Conservation (phyloP, 2,888 invertebrate species). For the Rhorus exstirpatorius region DNA sequence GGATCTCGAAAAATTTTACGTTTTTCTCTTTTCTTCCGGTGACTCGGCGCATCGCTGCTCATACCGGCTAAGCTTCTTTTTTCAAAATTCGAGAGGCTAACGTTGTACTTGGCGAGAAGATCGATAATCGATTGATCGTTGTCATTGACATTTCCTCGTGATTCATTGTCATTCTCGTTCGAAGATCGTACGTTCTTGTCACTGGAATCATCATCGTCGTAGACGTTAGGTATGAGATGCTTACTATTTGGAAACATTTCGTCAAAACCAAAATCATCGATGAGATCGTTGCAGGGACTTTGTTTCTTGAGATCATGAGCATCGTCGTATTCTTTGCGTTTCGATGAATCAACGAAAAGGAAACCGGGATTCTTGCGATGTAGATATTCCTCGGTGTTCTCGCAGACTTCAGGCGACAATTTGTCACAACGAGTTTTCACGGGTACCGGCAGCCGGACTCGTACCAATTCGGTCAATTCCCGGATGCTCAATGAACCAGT, state of each 20-base stretch:
- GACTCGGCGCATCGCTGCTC: background rate
- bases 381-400: conserved; percentile 74
- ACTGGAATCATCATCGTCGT: conserved; percentile 73
- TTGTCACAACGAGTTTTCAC: background rate
- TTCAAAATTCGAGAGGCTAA: conserved; percentile 64
- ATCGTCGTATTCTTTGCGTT: conserved; percentile 72
- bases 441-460: conserved; percentile 64
- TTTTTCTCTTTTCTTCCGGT: conserved; percentile 9
- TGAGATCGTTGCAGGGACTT: conserved; percentile 18
- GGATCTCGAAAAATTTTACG: conserved; percentile 28
- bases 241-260: conserved; percentile 76
- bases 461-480: conserved; percentile 73
- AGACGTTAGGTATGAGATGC: conserved; percentile 66
- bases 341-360: conserved; percentile 74
- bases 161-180: conserved; percentile 51
- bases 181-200: conserved; percentile 58
- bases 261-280: conserved; percentile 78
- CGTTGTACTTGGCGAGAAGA: conserved; percentile 54
- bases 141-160: background rate
- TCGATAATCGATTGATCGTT: conserved; percentile 30
- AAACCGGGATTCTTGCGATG: conserved; percentile 75
- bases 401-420: conserved; percentile 69
- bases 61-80: conserved; percentile 26
- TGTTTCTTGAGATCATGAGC: conserved; percentile 20
- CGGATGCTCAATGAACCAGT: conserved; percentile 69